phyloP scores from a whole-genome alignment of 2,113 vertebrate genomes.

The Kryptolebias marmoratus region DNA sequence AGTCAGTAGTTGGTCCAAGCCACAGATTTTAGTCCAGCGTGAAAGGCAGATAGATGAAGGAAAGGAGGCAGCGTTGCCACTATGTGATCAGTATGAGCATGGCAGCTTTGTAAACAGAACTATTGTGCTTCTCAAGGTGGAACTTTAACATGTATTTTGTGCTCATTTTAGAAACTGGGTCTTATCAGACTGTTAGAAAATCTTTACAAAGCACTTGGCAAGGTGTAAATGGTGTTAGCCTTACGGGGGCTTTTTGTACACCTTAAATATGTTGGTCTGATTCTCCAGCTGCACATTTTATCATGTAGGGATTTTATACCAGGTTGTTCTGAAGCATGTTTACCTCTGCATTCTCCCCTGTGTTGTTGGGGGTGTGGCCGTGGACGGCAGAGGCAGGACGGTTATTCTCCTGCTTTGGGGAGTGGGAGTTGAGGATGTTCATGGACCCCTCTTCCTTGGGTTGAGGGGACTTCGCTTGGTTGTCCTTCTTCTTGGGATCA shows the following conservation, averaged over 20 bases:
- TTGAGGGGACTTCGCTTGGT: conserved; percentile 86
- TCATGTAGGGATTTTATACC: conserved; percentile 76
- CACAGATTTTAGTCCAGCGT: conserved; percentile 70
- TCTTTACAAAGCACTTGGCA: conserved; percentile 35
- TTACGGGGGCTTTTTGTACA: conserved; percentile 26
- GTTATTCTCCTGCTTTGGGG: conserved; percentile 87
- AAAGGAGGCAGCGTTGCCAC: conserved; percentile 54
- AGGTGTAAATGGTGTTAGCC: conserved; percentile 46
- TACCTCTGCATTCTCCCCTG: conserved; percentile 82
- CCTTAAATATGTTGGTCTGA: conserved; percentile 38
- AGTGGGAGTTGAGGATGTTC: conserved; percentile 91
- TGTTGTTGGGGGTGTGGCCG: conserved; percentile 60
- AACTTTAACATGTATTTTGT: conserved; percentile 51
- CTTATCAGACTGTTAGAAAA: conserved; percentile 42
- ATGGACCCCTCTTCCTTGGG: conserved; percentile 91
- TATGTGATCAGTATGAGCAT: conserved; percentile 48
- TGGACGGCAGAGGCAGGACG: conserved; percentile 75
- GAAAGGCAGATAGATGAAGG: conserved; percentile 52
- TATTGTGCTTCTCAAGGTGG: conserved; percentile 71
- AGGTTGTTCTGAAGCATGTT: conserved; percentile 93
- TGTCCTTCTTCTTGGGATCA: conserved; percentile 88
- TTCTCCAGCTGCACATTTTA: conserved; percentile 32
- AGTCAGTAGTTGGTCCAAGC: conserved; percentile 69
- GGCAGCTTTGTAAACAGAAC: conserved; percentile 67
- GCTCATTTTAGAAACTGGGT: conserved; percentile 57